Evolutionary conservation across 2,113 vertebrate species (phyloP).

Genomic region (Poeciliopsis turrubarensis): DNA sequence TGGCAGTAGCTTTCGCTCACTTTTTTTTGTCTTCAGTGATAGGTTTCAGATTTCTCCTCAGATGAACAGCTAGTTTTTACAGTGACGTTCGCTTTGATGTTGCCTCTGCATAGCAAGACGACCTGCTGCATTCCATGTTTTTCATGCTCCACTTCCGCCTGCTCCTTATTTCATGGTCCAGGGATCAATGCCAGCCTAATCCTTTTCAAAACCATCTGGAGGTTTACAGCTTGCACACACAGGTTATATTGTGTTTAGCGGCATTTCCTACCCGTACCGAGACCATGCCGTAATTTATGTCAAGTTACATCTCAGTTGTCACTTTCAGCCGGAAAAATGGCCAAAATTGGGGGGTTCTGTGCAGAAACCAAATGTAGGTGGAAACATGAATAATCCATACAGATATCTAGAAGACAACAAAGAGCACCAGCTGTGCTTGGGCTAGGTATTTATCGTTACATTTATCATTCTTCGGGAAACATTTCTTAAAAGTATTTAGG

Average conservation of each 20-base stretch:
- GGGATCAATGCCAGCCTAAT: constrained; percentile 29
- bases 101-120: constrained; percentile 13
- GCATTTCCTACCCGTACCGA: not conserved
- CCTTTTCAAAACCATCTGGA: constrained; percentile 30
- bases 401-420: not conserved
- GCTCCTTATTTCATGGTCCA: constrained; percentile 35
- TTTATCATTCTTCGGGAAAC: too few relatives aligned
- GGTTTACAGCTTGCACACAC: not conserved
- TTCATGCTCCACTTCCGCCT: constrained; percentile 15
- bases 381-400: not conserved
- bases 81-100: constrained; percentile 40
- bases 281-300: not conserved
- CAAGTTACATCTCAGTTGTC: not conserved
- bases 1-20: not conserved
- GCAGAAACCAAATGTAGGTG: not conserved
- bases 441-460: too few relatives aligned
- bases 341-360: not conserved
- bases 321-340: not conserved
- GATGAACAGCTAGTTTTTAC: constrained; percentile 23
- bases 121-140: constrained; percentile 33
- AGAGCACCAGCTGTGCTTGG: not conserved
- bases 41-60: not conserved
- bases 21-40: constrained; percentile 7
- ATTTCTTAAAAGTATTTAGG: too few relatives aligned
- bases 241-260: not conserved